A percentile compares a stretch with the other conserved stretches of the same genome.
These are phyloP conservation scores for Xanthorhoe spadicearia DNA, from an alignment of 2,888 invertebrate species.

Conservation along the genomic window DNA sequence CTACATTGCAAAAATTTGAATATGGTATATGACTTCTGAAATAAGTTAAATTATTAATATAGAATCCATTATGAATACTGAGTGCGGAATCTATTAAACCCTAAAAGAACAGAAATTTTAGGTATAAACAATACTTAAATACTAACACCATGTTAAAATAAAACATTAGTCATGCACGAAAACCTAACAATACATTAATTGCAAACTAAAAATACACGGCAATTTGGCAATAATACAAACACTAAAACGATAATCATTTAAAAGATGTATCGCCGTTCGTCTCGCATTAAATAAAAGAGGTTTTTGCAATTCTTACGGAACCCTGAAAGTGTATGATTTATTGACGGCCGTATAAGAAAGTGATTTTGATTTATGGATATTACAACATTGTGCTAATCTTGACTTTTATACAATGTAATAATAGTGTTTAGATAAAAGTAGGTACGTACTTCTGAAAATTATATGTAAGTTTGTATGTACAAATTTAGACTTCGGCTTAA, in stretches of 20 bases:
- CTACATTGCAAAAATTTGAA: too few species aligned
- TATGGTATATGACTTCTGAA: too few species aligned
- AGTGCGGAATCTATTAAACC: too few species aligned
- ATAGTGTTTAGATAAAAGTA: too few species aligned
- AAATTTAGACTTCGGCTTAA: too few species aligned
- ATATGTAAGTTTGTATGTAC: too few species aligned
- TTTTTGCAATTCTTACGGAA: conserved; percentile 28
- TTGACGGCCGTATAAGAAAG: conserved; percentile 24
- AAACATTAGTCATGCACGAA: conserved; percentile 1
- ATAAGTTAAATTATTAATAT: too few species aligned
- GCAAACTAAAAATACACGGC: not conserved
- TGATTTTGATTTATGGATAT: conserved; percentile 33
- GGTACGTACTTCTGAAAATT: too few species aligned
- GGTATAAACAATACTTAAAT: not conserved
- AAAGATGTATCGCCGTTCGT: conserved; percentile 10
- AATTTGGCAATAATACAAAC: conserved; percentile 10
- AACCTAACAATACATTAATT: not conserved
- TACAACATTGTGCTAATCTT: too few species aligned
- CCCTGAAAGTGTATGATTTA: conserved; percentile 33
- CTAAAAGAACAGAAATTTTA: too few species aligned
- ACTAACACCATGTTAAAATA: not conserved
- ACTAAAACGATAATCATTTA: conserved; percentile 3
- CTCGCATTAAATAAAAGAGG: conserved; percentile 7
- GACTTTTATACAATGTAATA: too few species aligned
- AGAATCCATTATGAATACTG: too few species aligned